Evolutionary conservation across 2,113 vertebrate genomes (phyloP), one percentile per base, ranked within the genome.

Genomic region (Ciconia stormi): DNA sequence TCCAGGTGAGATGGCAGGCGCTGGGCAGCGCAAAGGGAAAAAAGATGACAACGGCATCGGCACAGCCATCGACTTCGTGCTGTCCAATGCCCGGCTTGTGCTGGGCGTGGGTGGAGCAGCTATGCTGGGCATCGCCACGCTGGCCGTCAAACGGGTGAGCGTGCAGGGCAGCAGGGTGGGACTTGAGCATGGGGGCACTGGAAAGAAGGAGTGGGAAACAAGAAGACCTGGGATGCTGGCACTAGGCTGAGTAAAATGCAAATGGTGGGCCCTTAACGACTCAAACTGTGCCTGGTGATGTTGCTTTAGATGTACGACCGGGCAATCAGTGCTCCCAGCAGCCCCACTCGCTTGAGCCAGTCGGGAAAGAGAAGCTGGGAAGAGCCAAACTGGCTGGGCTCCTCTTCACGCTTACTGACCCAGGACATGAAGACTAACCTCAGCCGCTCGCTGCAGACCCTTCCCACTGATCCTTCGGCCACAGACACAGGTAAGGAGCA

Each of bases 1-100:
- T 18, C 50, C 98, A 97, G 94, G 96, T 80, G 96, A 89, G 38
- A 99, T 99, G 99, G 99, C 99, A 5, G 99, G 99, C 20, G 98
- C 99, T 49, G 99, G 99, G 67, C 99, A 98, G 96, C 98, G 98
- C 55, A 99, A 98, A 92, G 99, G 99, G 44, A 99, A 99, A 91
- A 99, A 99, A 82, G 99, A 99, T 38, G 99, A 99, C 98, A 99
- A 99, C 20, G 99, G 99, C 66, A 98, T 99, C 4, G 99, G 99
- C 77, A 99, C 99, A 0, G 99, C 99, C 88, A 99, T 99, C 13
- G 99, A 99, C 95, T 99, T 99, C 17, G 98, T 99, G 95, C 99
- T 99, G 59, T 99, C 99, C 93, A 99, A 99, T 9, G 99, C 99
- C 56, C 99, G 99, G 92, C 98, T 99, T 42, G 99, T 99, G 97